Conservation (phyloP, 2,113 vertebrate genomes). For the Pygoscelis antarcticus region DNA sequence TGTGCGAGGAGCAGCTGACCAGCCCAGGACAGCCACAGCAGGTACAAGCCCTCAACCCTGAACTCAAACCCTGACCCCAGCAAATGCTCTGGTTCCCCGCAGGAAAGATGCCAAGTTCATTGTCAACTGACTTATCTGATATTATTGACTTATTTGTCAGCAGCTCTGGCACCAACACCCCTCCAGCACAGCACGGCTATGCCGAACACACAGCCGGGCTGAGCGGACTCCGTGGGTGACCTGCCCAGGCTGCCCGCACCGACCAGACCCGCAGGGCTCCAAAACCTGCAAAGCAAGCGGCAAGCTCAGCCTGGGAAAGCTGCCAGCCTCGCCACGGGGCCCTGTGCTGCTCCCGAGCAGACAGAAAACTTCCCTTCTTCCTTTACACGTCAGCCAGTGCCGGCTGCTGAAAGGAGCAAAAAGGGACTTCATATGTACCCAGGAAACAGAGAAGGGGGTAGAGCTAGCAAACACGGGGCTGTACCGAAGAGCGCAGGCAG, state of each 20-base stretch:
- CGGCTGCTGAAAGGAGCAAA: neutral
- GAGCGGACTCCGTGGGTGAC: neutral
- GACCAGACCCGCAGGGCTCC: constrained; percentile 54
- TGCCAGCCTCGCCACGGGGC: constrained; percentile 84
- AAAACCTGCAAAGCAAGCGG: constrained; percentile 73
- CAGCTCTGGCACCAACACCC: neutral
- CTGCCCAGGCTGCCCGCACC: constrained; percentile 40
- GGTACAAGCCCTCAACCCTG: neutral
- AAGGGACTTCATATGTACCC: too few species aligned
- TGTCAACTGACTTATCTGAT: neutral
- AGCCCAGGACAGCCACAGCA: neutral
- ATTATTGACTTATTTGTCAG: neutral
- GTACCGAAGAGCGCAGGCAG: neutral
- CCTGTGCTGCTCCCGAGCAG: neutral
- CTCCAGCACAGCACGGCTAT: rapidly evolving
- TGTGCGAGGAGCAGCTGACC: neutral
- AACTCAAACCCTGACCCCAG: neutral
- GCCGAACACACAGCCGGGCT: rapidly evolving
- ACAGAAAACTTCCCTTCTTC: neutral
- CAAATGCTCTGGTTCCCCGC: neutral
- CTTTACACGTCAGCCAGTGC: neutral
- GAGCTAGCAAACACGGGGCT: rapidly evolving
- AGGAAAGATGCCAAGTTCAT: neutral
- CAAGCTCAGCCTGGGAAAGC: constrained; percentile 69
- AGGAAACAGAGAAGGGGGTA: too few species aligned